Percentiles rank a stretch among this genome's conserved stretches.
These are phyloP conservation scores for Aphodius granarius DNA, from an alignment of 2,888 invertebrate species.

Conservation along the genomic window DNA sequence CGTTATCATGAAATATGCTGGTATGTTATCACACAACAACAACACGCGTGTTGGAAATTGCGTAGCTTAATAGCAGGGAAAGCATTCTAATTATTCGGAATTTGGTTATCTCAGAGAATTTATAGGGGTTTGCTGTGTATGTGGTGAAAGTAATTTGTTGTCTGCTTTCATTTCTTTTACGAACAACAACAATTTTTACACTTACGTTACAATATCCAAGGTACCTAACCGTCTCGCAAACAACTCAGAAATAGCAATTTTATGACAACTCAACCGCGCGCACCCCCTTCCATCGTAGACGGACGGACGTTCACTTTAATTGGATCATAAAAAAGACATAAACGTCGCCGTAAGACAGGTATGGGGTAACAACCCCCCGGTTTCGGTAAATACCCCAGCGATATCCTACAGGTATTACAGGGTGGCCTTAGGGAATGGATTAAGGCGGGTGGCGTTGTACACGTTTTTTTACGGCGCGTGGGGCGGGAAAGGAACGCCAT, in stretches of 20 bases:
- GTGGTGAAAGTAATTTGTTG: neutral
- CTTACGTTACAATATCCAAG: no score
- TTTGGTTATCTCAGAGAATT: neutral
- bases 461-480: neutral
- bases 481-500: neutral
- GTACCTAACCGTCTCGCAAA: neutral
- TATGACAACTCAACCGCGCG: neutral
- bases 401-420: neutral
- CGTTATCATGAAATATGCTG: no score
- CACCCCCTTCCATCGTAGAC: neutral
- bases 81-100: neutral
- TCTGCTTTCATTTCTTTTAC: neutral
- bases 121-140: neutral
- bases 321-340: constrained; percentile 10
- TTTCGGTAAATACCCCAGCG: neutral
- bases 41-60: neutral
- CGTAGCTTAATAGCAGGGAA: neutral
- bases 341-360: constrained; percentile 8
- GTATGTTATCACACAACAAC: no score
- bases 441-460: neutral
- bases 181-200: no score
- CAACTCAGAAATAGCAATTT: neutral
- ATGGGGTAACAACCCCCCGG: constrained; percentile 4
- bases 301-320: constrained; percentile 9
- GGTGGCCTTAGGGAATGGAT: neutral